Conservation (phyloP, 2,797 vertebrate genomes). For the Tachyglossus aculeatus region DNA sequence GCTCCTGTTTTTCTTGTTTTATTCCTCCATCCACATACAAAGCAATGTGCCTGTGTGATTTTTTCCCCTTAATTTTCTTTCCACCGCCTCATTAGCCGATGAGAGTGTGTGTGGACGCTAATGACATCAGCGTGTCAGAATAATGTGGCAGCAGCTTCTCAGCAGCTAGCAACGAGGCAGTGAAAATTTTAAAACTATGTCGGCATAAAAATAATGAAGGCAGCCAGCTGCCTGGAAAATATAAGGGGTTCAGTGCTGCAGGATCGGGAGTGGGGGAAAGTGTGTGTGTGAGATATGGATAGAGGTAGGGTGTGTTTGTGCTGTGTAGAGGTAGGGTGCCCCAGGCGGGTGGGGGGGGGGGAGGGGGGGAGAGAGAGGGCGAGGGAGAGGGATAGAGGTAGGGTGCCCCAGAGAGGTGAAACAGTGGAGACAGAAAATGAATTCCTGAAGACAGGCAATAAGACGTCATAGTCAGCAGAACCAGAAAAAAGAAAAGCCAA, state of each 20-base stretch:
- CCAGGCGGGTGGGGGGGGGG: no score
- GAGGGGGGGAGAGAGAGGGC: no score
- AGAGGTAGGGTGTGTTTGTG: no score
- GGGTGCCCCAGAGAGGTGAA: conserved; percentile 51
- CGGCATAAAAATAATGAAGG: conserved; percentile 60
- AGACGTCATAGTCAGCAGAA: conserved; percentile 51
- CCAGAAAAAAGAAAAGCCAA: not conserved
- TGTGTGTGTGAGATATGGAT: no score
- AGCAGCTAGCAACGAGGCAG: conserved; percentile 31
- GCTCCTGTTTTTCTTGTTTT: conserved; percentile 8
- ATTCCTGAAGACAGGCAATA: conserved; percentile 60
- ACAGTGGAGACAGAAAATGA: conserved; percentile 54
- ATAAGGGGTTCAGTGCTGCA: not conserved
- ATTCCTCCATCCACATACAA: conserved; percentile 37
- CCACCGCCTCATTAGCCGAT: conserved; percentile 64
- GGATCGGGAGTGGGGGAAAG: conserved; percentile 12
- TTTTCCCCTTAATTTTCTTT: conserved; percentile 61
- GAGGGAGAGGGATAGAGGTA: no score
- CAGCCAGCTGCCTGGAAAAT: conserved; percentile 55
- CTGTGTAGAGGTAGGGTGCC: no score
- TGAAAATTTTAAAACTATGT: conserved; percentile 43
- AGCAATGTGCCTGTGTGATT: conserved; percentile 44
- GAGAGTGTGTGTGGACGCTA: conserved; percentile 31
- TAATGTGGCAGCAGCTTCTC: conserved; percentile 33
- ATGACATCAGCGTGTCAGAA: conserved; percentile 48